phyloP scores from a whole-genome alignment of 2,888 invertebrate species.

The Ornithoptera alexandrae region DNA sequence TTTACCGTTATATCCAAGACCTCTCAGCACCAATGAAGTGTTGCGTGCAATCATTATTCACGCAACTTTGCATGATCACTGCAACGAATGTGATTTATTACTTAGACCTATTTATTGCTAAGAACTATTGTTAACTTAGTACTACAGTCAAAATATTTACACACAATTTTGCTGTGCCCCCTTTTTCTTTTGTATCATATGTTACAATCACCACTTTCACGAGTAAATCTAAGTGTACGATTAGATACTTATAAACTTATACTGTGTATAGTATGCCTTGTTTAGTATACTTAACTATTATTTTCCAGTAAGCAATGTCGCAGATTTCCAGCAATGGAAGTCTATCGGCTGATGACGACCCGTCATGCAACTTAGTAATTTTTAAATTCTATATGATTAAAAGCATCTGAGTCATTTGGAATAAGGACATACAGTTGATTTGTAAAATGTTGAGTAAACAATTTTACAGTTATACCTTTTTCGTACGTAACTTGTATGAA shows the following conservation, averaged over 20 bases:
- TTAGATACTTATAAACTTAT: background rate
- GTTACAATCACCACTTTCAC: background rate
- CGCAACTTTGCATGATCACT: background rate
- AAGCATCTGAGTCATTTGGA: background rate
- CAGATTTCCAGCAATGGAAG: no score
- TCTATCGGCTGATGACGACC: no score
- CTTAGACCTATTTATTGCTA: background rate
- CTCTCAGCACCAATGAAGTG: background rate
- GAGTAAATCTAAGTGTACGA: background rate
- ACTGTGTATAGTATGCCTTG: no score
- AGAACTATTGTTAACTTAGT: background rate
- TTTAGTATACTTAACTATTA: no score
- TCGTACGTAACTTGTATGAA: background rate
- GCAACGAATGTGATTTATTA: conserved; percentile 2
- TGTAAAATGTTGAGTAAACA: background rate
- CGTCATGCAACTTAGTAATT: background rate
- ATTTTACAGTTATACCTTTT: background rate
- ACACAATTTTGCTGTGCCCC: background rate
- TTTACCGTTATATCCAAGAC: background rate
- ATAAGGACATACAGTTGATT: background rate
- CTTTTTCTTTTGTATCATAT: background rate
- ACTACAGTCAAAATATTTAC: background rate
- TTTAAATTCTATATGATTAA: background rate
- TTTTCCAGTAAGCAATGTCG: no score
- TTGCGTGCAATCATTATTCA: background rate